Conservation (phyloP, 2,888 invertebrate species). For the Leptopterna dolabrata region DNA sequence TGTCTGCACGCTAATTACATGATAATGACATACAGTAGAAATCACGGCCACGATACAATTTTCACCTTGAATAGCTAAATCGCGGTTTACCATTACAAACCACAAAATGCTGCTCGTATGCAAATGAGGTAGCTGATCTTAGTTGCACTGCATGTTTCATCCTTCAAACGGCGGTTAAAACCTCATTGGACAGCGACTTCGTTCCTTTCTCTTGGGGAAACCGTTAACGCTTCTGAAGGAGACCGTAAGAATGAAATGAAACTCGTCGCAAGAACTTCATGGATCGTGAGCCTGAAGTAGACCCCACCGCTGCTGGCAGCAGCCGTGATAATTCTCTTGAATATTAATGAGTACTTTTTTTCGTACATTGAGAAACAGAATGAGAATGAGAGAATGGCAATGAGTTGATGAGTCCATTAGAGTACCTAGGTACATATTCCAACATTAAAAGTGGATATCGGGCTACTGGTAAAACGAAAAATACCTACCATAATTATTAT, state of each 20-base stretch:
- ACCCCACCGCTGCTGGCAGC: background rate
- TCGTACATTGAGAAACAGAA: no score
- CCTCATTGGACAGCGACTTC: background rate
- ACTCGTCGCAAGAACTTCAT: background rate
- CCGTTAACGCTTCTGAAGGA: conserved; percentile 17
- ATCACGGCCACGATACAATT: background rate
- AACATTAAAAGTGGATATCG: no score
- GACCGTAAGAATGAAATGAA: conserved; percentile 35
- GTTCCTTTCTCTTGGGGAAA: background rate
- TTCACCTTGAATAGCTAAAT: background rate
- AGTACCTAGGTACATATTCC: no score
- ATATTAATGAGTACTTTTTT: no score
- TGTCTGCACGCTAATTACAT: no score
- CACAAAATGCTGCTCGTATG: background rate
- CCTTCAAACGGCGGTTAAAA: background rate
- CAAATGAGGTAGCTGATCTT: background rate
- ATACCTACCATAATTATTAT: no score
- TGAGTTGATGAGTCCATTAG: no score
- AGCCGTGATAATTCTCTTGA: background rate
- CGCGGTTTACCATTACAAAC: background rate
- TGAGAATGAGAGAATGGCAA: no score
- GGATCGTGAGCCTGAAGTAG: background rate
- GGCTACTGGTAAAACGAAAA: no score
- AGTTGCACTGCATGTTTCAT: background rate
- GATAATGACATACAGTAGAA: background rate